Evolutionary conservation across 2,797 vertebrate genomes (phyloP), one percentile per base, ranked within the genome.

Genomic region (Limosa lapponica): DNA sequence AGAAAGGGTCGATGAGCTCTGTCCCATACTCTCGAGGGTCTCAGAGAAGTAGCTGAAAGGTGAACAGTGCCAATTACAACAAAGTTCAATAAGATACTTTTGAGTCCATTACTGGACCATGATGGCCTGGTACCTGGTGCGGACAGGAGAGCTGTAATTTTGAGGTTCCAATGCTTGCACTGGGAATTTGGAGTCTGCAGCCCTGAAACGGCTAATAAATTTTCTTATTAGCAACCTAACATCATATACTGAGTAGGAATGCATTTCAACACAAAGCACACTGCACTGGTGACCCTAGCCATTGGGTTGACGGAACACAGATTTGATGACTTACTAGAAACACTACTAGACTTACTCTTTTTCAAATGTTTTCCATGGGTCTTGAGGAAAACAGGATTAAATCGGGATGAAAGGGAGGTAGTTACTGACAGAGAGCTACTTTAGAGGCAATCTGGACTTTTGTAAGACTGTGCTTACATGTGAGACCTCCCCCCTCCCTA

Each of bases 301-400:
- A 17, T 3, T 20, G n/a, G 32, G 25, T 4, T 83, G 62, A 44
- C 8, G 5, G 78, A 64, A 67, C 54, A 72, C 0, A 0, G 64
- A 73, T 71, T 61, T 70, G 75, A 94, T 23, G 30, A 72, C 54
- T 91, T 69, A 92, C 17, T 72, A 75, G 46, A 54, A 59, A 66
- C 28, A 46, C 13, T 25, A 46, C 62, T 8, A 92, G 34, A 81
- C 13, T 58, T 43, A 54, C 6, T 15, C 17, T 54, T 90, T 75
- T 44, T 36, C 32, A 92, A 61, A 67, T 69, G 17, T 82, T 87
- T 95, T 69, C 28, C 36, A 77, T 0, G 0, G 14, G 24, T 81
- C 43, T 85, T 69, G 46, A 79, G n/a, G 30, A 78, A 87, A 94
- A 85, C 34, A 65, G 67, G 67, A 87, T 75, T 82, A 85, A 85